A percentile compares a stretch with the other conserved stretches of the same genome.
These are phyloP conservation scores for Hyalella azteca DNA, from an alignment of 2,888 invertebrate genomes.

Conservation along the genomic window DNA sequence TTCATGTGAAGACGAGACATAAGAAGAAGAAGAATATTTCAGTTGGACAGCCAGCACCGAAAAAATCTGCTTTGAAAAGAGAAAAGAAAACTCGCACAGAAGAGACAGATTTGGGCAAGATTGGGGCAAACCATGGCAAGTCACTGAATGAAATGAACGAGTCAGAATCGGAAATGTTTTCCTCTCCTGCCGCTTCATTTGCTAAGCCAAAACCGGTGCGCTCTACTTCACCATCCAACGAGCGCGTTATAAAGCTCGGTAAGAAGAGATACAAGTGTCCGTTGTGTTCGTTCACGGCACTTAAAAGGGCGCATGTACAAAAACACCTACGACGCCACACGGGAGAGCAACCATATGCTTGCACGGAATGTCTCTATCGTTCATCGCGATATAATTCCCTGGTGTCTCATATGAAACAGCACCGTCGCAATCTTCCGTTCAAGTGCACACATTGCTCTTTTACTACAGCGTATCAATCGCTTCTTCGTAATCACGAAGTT, in stretches of 20 bases:
- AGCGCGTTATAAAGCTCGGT: neutral
- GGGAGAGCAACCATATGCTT: conserved; percentile 55
- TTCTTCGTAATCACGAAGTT: conserved; percentile 1
- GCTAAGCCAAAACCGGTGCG: no score
- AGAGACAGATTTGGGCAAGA: no score
- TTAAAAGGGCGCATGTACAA: neutral
- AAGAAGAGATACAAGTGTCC: neutral
- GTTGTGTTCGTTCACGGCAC: neutral
- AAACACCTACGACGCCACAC: conserved; percentile 51
- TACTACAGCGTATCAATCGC: neutral
- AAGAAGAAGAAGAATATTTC: no score
- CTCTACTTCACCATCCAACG: no score
- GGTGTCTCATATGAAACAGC: conserved; percentile 46
- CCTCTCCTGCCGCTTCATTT: no score
- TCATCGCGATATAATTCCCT: conserved; percentile 49
- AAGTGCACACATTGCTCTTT: conserved; percentile 13
- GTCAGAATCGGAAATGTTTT: no score
- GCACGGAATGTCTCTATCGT: conserved; percentile 50
- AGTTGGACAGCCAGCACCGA: no score
- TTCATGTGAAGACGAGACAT: neutral
- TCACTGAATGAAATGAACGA: no score
- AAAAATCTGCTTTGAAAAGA: neutral
- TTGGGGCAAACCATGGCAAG: no score
- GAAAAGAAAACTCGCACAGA: no score
- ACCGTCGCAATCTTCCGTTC: conserved; percentile 43